Evolutionary conservation across 1,140 invertebrate species (phyloP).

Genomic region (Dryas iulia): DNA sequence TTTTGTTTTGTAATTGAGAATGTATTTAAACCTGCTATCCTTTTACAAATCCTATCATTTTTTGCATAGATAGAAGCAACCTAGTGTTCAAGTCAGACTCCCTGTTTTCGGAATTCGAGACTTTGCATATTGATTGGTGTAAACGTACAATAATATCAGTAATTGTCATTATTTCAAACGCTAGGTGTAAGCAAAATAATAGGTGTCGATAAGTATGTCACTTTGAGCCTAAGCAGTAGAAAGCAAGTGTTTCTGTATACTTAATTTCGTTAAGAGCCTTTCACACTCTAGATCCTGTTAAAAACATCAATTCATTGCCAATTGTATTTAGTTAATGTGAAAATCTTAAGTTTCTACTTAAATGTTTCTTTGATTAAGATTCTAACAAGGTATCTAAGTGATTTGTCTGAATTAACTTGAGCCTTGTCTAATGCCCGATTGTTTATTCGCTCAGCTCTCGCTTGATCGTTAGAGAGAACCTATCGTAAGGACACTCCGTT

Average conservation of each 20-base stretch:
- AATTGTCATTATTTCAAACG: background rate
- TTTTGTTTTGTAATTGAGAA: too few relatives aligned
- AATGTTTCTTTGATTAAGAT: background rate
- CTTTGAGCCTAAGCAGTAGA: conserved; percentile 11
- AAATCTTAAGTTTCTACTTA: background rate
- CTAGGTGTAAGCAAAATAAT: background rate
- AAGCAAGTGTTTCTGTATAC: conserved; percentile 20
- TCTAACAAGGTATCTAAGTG: background rate
- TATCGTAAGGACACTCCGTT: too few relatives aligned
- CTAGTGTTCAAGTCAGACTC: too few relatives aligned
- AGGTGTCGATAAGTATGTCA: conserved; percentile 9
- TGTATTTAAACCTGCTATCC: too few relatives aligned
- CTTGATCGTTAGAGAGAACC: too few relatives aligned
- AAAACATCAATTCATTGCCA: conserved; percentile 18
- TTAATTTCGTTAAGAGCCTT: conserved; percentile 31
- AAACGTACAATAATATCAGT: background rate
- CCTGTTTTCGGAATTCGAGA: too few relatives aligned
- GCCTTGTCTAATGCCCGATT: background rate
- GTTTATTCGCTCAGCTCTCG: too few relatives aligned
- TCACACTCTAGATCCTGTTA: conserved; percentile 27
- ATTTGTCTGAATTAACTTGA: background rate
- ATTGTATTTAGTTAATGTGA: conserved; percentile 23
- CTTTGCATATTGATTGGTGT: too few relatives aligned
- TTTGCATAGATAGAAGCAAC: too few relatives aligned
- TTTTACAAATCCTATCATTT: too few relatives aligned